A percentile compares a stretch with the other conserved stretches of the same genome.
Evolutionary conservation across 1,140 invertebrate species (phyloP).

Genomic region (Lanistes nyassanus): DNA sequence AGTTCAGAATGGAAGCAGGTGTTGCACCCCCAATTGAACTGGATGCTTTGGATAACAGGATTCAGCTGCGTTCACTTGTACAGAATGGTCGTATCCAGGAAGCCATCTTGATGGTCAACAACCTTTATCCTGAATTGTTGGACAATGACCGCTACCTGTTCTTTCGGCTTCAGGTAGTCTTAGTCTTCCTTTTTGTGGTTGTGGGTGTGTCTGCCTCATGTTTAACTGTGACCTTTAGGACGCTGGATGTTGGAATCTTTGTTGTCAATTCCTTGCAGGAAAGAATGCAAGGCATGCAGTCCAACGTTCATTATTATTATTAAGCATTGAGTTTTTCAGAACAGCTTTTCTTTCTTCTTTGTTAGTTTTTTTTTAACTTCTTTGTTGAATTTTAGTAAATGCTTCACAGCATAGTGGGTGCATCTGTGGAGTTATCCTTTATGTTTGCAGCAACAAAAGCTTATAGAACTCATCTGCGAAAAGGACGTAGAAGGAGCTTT

Average conservation of each 20-base stretch:
- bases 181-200: neutral
- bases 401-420: neutral
- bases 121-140: constrained; percentile 92
- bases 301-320: too few species aligned
- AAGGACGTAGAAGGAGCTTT: constrained; percentile 94
- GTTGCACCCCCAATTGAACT: constrained; percentile 87
- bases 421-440: neutral
- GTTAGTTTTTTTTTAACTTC: neutral
- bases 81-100: constrained; percentile 93
- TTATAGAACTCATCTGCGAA: constrained; percentile 91
- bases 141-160: constrained; percentile 95
- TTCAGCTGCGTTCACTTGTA: constrained; percentile 93
- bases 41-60: constrained; percentile 90
- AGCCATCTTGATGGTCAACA: constrained; percentile 92
- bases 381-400: constrained; percentile 1
- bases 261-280: too few species aligned
- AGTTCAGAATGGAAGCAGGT: constrained; percentile 94
- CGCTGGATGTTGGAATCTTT: too few species aligned
- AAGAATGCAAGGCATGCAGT: too few species aligned
- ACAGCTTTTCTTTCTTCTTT: too few species aligned
- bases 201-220: too few species aligned
- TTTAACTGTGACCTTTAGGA: too few species aligned
- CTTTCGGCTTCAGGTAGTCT: constrained; percentile 88
- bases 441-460: constrained; percentile 83
- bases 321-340: too few species aligned